Evolutionary conservation across 2,888 invertebrate species (phyloP).

Genomic region (Magallana nippona): DNA sequence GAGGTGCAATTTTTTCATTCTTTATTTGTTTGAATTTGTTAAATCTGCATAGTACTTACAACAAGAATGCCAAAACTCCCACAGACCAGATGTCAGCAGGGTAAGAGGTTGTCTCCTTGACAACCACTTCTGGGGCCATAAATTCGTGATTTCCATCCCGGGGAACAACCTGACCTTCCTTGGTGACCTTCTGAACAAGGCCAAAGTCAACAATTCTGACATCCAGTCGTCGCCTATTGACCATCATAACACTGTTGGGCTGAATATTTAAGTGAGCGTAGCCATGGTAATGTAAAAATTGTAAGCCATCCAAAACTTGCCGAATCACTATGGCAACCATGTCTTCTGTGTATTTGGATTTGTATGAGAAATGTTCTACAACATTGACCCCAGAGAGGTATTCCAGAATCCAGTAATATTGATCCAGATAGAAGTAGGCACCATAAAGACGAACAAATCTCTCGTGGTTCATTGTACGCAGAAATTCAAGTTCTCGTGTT

Average conservation of each 20-base stretch:
- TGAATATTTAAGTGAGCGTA: conserved; percentile 84
- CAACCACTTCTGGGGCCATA: conserved; percentile 90
- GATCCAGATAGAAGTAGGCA: conserved; percentile 80
- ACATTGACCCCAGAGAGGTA: conserved; percentile 92
- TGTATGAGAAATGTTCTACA: conserved; percentile 91
- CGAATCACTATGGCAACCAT: conserved; percentile 92
- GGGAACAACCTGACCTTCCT: conserved; percentile 66
- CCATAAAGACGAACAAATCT: conserved; percentile 85
- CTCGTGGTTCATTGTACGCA: conserved; percentile 89
- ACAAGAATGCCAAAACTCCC: conserved; percentile 93
- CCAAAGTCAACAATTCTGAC: conserved; percentile 96
- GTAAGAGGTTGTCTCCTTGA: conserved; percentile 87
- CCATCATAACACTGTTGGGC: conserved; percentile 97
- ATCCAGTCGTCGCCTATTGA: conserved; percentile 81
- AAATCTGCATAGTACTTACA: conserved; percentile 81
- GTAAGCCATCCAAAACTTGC: conserved; percentile 84
- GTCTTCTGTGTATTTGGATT: conserved; percentile 95
- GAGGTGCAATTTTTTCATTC: not conserved
- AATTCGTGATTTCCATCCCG: conserved; percentile 76
- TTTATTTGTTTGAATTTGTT: not conserved
- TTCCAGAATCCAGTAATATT: conserved; percentile 80
- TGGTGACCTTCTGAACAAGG: conserved; percentile 84
- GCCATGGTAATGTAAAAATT: conserved; percentile 97
- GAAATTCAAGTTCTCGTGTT: conserved; percentile 90
- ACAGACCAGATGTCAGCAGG: conserved; percentile 95